Evolutionary conservation across 2,113 vertebrate genomes (phyloP).

Genomic region (Epinephelus fuscoguttatus): DNA sequence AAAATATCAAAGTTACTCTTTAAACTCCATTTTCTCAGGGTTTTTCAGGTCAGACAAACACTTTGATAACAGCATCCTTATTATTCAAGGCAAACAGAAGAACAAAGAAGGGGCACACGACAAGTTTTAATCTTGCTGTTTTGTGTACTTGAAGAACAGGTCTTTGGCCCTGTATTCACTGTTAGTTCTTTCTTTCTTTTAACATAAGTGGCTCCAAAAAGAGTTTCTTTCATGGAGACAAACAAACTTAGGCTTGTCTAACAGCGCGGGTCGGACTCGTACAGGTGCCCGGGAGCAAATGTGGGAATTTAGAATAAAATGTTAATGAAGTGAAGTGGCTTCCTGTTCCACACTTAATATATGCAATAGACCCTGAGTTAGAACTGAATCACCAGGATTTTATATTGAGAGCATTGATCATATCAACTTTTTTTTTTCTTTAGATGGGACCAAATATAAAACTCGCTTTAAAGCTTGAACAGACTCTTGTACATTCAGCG

Average conservation of each 20-base stretch:
- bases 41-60: not conserved
- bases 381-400: not conserved
- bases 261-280: not conserved
- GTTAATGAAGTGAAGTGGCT: constrained; percentile 16
- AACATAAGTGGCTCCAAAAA: not conserved
- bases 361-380: not conserved
- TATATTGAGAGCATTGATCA: not conserved
- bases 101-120: not conserved
- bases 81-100: not conserved
- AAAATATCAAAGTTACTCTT: not conserved
- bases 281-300: not conserved
- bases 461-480: not conserved
- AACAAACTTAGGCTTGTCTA: not conserved
- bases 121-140: not conserved
- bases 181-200: not conserved
- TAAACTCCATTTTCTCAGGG: not conserved
- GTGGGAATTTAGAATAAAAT: constrained; percentile 1
- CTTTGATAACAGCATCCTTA: not conserved
- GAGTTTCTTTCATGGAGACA: constrained; percentile 4
- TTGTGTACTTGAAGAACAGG: constrained; percentile 12
- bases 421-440: not conserved
- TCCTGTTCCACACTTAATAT: not conserved
- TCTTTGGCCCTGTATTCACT: constrained; percentile 4
- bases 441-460: not conserved
- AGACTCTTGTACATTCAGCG: not conserved